Evolutionary conservation across 2,888 invertebrate genomes (phyloP), one percentile per base, ranked within the genome.

Genomic region (Malthinus seriepunctatus): DNA sequence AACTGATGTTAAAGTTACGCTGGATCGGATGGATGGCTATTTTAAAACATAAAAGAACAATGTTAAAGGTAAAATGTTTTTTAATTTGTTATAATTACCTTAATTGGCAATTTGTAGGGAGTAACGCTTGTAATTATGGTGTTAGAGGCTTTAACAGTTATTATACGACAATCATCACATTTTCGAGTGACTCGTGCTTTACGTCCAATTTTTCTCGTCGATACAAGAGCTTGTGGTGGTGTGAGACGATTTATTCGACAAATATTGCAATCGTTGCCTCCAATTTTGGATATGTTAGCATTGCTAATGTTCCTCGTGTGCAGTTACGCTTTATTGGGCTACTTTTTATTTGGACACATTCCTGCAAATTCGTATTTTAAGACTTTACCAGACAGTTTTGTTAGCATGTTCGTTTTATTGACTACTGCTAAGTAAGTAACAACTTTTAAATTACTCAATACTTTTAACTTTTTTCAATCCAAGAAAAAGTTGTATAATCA

Each of bases 21-120:
- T 95, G 94, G 94, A 89, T 93, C 59, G 93, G 93, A 0, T 88
- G 88, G 86, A 84, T 83, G 66, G 89, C 89, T n/a, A 91, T 93
- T 71, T 80, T 93, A 15, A 88, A 86, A 71, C 95, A 94, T 73
- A 91, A 90, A 74, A 82, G 95, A 64, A 93, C 94, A 8, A 88
- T 91, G 84, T 79, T 93, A 10, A 94, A 94, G 86, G 93, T 91
- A 79, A 50, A 48, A 31, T 2, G 7, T 31, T 33, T 1, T 34
- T 34, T 23, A 7, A n/a, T 10, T 45, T n/a, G 14, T 46, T 32
- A 8, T 46, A 46, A 46, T 63, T 47, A 33, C 8, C 37, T n/a
- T 38, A 15, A 33, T 50, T 42, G 14, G n/a, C 23, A 14, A n/a
- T 60, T 81, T 80, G 37, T 82, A 92, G 91, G 87, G 89, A 63